phyloP scores from a whole-genome alignment of 2,113 vertebrate genomes.

The Thryonomys swinderianus region DNA sequence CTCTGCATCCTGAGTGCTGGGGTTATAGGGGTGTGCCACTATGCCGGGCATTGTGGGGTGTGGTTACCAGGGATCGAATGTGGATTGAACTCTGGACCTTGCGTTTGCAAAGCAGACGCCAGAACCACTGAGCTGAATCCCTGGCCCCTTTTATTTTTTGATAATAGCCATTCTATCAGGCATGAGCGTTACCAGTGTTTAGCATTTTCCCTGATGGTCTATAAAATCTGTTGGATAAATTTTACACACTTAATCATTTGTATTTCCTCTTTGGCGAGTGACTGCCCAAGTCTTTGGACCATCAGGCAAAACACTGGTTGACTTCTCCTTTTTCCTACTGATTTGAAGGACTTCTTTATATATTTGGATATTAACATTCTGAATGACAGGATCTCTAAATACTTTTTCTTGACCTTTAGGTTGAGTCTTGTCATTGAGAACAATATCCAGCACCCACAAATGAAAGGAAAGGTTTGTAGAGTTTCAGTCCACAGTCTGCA shows the following conservation, averaged over 20 bases:
- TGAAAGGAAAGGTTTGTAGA: neutral
- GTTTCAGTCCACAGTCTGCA: neutral
- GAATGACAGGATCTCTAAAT: neutral
- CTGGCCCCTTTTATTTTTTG: too few species aligned
- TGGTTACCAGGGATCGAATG: too few species aligned
- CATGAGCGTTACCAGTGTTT: too few species aligned
- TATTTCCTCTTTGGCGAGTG: neutral
- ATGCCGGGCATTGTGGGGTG: too few species aligned
- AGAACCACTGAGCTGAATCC: too few species aligned
- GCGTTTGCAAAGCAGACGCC: too few species aligned
- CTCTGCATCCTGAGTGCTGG: too few species aligned
- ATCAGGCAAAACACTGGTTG: too few species aligned
- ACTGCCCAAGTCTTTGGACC: neutral
- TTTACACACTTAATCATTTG: neutral
- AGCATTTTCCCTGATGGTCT: neutral
- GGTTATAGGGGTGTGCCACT: too few species aligned
- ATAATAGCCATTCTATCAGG: too few species aligned
- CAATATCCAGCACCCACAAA: neutral
- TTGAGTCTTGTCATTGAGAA: neutral
- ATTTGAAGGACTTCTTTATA: neutral
- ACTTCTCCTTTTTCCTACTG: neutral
- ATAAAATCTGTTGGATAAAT: too few species aligned
- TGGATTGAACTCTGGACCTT: too few species aligned
- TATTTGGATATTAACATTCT: neutral
- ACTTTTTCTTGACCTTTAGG: neutral